phyloP scores from a whole-genome alignment of 2,113 vertebrate species.

The Varanus komodoensis region DNA sequence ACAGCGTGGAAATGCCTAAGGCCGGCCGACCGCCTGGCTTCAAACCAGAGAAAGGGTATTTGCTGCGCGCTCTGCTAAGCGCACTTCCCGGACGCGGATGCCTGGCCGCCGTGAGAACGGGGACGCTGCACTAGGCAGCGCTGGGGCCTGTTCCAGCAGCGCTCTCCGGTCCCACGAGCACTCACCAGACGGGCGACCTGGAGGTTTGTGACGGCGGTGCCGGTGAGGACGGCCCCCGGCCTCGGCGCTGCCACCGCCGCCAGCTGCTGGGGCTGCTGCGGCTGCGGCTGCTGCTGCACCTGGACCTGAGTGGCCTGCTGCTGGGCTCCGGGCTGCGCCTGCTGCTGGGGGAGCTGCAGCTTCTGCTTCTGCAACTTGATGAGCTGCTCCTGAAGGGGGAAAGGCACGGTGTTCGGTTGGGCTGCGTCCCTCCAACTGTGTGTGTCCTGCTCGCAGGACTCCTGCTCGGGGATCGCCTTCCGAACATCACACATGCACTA shows the following conservation, averaged over 20 bases:
- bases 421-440: too few relatives aligned
- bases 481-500: too few relatives aligned
- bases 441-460: too few relatives aligned
- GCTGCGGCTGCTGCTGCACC: conserved; percentile 71
- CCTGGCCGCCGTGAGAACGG: background rate
- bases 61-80: too few relatives aligned
- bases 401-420: too few relatives aligned
- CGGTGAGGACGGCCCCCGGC: conserved; percentile 85
- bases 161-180: background rate
- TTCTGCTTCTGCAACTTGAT: conserved; percentile 86
- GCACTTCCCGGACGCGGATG: background rate
- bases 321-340: conserved; percentile 76
- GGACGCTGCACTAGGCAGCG: background rate
- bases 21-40: background rate
- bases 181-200: conserved; percentile 94
- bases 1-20: background rate
- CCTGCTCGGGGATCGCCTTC: too few relatives aligned
- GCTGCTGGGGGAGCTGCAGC: conserved; percentile 86
- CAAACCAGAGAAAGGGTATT: too few relatives aligned
- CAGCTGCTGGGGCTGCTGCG: conserved; percentile 87
- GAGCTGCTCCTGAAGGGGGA: conserved; percentile 83
- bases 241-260: conserved; percentile 86
- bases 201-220: conserved; percentile 87
- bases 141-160: rapidly evolving
- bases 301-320: conserved; percentile 83